Percentiles rank a stretch among this genome's conserved stretches.
Evolutionary conservation across 2,113 vertebrate genomes (phyloP).

Genomic region (Tachysurus fulvidraco): DNA sequence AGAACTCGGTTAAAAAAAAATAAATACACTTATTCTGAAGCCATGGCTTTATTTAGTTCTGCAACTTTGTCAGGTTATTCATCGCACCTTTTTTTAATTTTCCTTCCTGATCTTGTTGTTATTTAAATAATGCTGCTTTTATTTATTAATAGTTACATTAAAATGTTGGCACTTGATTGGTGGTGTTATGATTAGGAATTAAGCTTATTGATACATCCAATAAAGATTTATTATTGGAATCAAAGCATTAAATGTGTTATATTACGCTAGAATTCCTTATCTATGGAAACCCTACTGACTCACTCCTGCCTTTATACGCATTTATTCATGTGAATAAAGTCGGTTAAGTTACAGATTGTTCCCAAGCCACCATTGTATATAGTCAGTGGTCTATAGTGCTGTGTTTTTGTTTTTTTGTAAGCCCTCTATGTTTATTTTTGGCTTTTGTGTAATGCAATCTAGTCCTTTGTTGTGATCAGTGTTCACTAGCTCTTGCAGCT

Average conservation of each 20-base stretch:
- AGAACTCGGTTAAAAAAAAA: too few relatives aligned
- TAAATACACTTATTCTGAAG: not conserved
- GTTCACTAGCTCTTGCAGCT: not conserved
- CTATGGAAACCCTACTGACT: too few relatives aligned
- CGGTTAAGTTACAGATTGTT: not conserved
- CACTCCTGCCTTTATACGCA: not conserved
- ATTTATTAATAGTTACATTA: not conserved
- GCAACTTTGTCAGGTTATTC: not conserved
- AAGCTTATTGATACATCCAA: too few relatives aligned
- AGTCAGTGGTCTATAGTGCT: not conserved
- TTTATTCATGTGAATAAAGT: not conserved
- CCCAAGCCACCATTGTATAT: not conserved
- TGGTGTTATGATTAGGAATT: too few relatives aligned
- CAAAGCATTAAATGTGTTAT: too few relatives aligned
- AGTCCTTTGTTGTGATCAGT: not conserved
- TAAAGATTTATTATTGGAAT: too few relatives aligned
- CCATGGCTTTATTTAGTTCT: too few relatives aligned
- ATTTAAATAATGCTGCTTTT: not conserved
- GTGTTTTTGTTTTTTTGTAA: not conserved
- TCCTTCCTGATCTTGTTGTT: not conserved
- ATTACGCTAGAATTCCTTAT: not conserved
- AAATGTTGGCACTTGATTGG: too few relatives aligned
- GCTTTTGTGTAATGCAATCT: not conserved
- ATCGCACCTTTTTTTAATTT: not conserved
- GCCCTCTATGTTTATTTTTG: not conserved